phyloP scores from a whole-genome alignment of 2,888 invertebrate genomes.

The Pollenia griseotomentosa region DNA sequence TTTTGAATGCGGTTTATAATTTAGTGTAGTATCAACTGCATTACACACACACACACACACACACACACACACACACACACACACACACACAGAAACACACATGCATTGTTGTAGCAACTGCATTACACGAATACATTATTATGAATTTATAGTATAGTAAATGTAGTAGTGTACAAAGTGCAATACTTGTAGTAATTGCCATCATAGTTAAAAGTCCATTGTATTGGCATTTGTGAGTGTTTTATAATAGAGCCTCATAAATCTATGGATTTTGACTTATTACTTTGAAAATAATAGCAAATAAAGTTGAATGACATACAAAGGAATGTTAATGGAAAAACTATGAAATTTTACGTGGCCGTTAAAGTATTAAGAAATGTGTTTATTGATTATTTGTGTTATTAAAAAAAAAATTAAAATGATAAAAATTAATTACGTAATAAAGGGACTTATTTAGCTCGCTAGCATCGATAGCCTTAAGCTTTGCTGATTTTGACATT shows the following conservation, averaged over 20 bases:
- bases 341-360: not conserved
- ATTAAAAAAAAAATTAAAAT: too few species aligned
- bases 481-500: too few species aligned
- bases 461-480: too few species aligned
- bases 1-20: constrained; percentile 39
- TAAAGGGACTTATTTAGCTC: too few species aligned
- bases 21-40: constrained; percentile 6
- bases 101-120: not conserved
- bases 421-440: too few species aligned
- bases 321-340: constrained; percentile 67
- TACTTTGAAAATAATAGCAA: constrained; percentile 38
- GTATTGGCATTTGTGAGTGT: constrained; percentile 6
- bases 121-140: not conserved
- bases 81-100: not conserved
- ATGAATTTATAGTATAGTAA: too few species aligned
- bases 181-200: not conserved
- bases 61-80: not conserved
- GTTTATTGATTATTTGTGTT: not conserved
- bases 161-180: not conserved
- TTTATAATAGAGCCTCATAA: constrained; percentile 46
- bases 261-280: constrained; percentile 58
- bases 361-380: not conserved
- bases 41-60: not conserved
- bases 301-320: constrained; percentile 71
- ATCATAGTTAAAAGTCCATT: constrained; percentile 12